A percentile compares a stretch with the other conserved stretches of the same genome.
Conservation (phyloP, 1,140 invertebrate species). For the Mesaphorura yosii region DNA sequence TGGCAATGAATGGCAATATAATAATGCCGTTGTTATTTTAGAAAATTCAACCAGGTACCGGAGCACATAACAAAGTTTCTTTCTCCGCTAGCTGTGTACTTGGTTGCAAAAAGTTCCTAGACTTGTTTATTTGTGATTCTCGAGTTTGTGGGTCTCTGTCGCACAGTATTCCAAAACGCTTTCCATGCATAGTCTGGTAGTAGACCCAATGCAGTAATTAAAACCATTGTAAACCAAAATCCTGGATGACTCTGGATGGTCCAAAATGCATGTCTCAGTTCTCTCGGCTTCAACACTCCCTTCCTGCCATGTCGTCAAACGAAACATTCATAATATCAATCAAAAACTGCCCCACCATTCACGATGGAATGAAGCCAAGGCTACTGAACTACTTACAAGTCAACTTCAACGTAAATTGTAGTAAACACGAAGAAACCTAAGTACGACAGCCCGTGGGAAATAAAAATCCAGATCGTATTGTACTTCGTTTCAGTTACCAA, state of each 20-base stretch:
- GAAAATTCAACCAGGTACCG: too few relatives aligned
- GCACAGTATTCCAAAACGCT: conserved; percentile 4
- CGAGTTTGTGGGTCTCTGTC: too few relatives aligned
- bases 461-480: conserved; percentile 47
- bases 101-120: too few relatives aligned
- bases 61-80: too few relatives aligned
- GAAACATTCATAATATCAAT: conserved; percentile 20
- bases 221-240: conserved; percentile 49
- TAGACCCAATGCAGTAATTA: conserved; percentile 45
- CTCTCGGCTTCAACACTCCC: conserved; percentile 33
- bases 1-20: too few relatives aligned
- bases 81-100: too few relatives aligned
- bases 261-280: conserved; percentile 50
- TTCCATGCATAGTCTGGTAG: conserved; percentile 45
- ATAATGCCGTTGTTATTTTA: too few relatives aligned
- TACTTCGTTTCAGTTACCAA: conserved; percentile 52
- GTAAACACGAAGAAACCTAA: conserved; percentile 47
- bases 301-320: conserved; percentile 43
- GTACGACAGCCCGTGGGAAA: conserved; percentile 46
- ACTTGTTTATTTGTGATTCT: too few relatives aligned
- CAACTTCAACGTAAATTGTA: conserved; percentile 46
- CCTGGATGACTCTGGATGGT: conserved; percentile 44
- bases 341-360: conserved; percentile 11
- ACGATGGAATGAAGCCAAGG: conserved; percentile 7
- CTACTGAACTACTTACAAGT: conserved; percentile 43